These are phyloP conservation scores for Harpagifer antarcticus DNA, from an alignment of 2,797 vertebrate genomes.

Conservation along the genomic window DNA sequence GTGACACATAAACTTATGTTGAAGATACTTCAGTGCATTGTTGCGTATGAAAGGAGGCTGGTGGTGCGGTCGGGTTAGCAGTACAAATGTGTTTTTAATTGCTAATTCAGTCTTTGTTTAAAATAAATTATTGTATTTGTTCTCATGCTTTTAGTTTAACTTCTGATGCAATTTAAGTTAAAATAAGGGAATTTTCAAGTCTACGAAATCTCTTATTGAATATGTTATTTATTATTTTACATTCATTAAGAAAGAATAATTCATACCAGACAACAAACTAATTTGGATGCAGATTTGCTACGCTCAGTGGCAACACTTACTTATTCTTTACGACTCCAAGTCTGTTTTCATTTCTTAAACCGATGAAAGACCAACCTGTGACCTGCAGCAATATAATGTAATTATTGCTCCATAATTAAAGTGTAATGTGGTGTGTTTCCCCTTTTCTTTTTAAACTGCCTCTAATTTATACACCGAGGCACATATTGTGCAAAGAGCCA, in stretches of 20 bases:
- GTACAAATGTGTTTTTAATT: not conserved
- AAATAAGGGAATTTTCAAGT: not conserved
- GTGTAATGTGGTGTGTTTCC: constrained; percentile 49
- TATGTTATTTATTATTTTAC: not conserved
- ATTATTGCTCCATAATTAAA: constrained; percentile 60
- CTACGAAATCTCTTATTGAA: not conserved
- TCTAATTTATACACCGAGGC: constrained; percentile 59
- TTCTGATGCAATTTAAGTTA: not conserved
- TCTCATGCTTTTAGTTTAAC: not conserved
- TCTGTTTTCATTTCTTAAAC: constrained; percentile 23
- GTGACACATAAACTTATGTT: not conserved
- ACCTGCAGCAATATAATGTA: constrained; percentile 49
- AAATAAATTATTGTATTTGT: not conserved
- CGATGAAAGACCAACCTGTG: constrained; percentile 22
- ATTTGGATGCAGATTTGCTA: not conserved
- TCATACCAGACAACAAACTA: not conserved
- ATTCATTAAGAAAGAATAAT: constrained; percentile 3
- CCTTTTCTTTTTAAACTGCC: constrained; percentile 52
- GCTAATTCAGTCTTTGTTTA: not conserved
- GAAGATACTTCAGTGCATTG: not conserved
- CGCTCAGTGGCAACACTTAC: not conserved
- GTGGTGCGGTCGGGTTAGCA: not conserved
- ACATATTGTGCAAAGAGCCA: constrained; percentile 56
- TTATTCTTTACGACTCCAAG: constrained; percentile 1
- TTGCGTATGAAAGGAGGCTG: not conserved